Evolutionary conservation across 2,888 invertebrate genomes (phyloP).

Genomic region (Caenorhabditis doughertyi): DNA sequence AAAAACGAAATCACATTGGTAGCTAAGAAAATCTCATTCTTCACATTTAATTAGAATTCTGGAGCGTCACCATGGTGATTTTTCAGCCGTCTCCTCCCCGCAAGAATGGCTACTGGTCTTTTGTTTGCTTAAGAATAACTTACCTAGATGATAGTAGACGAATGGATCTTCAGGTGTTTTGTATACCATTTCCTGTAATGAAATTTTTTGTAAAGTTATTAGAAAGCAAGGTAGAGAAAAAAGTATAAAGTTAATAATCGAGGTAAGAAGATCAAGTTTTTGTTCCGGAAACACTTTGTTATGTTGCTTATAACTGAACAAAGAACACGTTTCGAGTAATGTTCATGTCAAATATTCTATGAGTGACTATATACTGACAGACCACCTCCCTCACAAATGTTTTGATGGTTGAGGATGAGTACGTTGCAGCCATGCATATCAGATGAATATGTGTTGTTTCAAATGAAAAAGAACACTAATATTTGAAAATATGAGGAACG

Average conservation of each 20-base stretch:
- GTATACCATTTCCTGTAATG: slow-evolving; percentile 33
- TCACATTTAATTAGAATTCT: neutral
- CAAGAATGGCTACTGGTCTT: neutral
- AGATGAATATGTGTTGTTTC: slow-evolving; percentile 20
- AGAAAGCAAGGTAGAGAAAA: neutral
- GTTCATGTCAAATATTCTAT: slow-evolving; percentile 39
- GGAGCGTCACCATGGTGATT: neutral
- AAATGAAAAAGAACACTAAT: slow-evolving; percentile 37
- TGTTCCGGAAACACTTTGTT: neutral
- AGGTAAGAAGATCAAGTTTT: neutral
- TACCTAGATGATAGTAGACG: slow-evolving; percentile 52
- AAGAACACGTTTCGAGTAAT: slow-evolving; percentile 18
- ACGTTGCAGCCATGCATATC: slow-evolving; percentile 55
- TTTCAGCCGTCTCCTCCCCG: neutral
- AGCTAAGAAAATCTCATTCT: slow-evolving; percentile 8
- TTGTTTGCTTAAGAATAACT: slow-evolving; percentile 26
- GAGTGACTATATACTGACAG: slow-evolving; percentile 17
- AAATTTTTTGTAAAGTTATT: neutral
- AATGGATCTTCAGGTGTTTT: slow-evolving; percentile 61
- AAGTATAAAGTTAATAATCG: neutral
- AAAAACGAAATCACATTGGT: neutral
- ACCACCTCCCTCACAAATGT: slow-evolving; percentile 34
- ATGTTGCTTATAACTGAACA: slow-evolving; percentile 2
- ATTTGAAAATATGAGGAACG: slow-evolving; percentile 27
- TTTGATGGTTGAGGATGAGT: slow-evolving; percentile 53